Conservation (phyloP, 1,140 invertebrate species). For the Drosophila oshimai region DNA sequence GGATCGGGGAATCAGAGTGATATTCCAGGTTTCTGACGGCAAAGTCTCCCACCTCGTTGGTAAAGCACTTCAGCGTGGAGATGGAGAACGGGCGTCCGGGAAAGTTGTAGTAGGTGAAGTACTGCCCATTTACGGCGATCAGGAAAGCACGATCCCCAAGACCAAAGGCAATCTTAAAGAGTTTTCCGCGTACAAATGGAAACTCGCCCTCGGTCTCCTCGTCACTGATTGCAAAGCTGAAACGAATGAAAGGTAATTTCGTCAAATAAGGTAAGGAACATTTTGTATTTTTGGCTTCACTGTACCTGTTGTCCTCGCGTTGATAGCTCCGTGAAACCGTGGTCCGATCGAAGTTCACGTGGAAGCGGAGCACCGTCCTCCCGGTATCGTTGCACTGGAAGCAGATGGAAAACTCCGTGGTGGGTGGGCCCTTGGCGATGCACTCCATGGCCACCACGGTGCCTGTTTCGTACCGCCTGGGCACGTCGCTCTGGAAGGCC, state of each 20-base stretch:
- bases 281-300: fast-evolving
- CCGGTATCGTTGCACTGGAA: constrained; percentile 80
- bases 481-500: constrained; percentile 80
- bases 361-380: constrained; percentile 69
- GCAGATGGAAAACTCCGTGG: constrained; percentile 78
- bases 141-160: constrained; percentile 79
- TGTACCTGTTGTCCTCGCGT: constrained; percentile 70
- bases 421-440: constrained; percentile 76
- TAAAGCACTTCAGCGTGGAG: constrained; percentile 78
- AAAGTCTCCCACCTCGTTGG: constrained; percentile 74
- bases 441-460: constrained; percentile 81
- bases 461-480: constrained; percentile 69
- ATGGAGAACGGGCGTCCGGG: constrained; percentile 71
- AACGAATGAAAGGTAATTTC: not conserved
- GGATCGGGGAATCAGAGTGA: constrained; percentile 72
- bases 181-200: constrained; percentile 75
- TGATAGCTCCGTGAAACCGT: constrained; percentile 72
- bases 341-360: constrained; percentile 75
- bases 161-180: constrained; percentile 80
- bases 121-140: constrained; percentile 79
- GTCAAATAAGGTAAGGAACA: not conserved
- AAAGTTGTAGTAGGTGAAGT: constrained; percentile 81
- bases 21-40: constrained; percentile 73
- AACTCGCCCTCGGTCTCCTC: constrained; percentile 82
- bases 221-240: constrained; percentile 66